phyloP scores from a whole-genome alignment of 2,797 vertebrate genomes.

The Sebastes kiyomatsui region DNA sequence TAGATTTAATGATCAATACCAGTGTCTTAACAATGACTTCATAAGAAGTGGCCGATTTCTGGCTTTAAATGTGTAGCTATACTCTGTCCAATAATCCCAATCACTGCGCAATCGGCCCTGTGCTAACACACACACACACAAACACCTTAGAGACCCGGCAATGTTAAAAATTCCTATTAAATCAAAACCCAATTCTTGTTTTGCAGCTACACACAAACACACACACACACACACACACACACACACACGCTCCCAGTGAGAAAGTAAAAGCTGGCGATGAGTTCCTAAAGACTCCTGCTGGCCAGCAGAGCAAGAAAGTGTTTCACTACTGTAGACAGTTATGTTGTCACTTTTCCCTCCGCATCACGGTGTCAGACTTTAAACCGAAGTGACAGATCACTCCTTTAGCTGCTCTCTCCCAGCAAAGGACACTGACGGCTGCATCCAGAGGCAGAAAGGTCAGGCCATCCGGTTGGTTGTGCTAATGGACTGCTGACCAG shows the following conservation, averaged over 20 bases:
- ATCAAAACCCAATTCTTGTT: conserved; percentile 33
- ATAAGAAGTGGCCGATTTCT: conserved; percentile 14
- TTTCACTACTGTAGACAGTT: conserved; percentile 56
- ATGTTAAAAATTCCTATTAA: conserved; percentile 27
- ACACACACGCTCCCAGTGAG: conserved; percentile 5
- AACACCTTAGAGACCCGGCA: conserved; percentile 9
- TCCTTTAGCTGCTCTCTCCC: conserved; percentile 56
- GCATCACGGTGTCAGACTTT: conserved; percentile 69
- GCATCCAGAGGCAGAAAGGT: conserved; percentile 69
- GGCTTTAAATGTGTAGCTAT: neutral
- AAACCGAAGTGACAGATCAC: conserved; percentile 73
- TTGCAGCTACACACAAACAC: conserved; percentile 7
- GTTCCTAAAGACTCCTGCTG: conserved; percentile 65
- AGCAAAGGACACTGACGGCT: conserved; percentile 64
- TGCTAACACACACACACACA: conserved; percentile 6
- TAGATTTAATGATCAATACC: conserved; percentile 38
- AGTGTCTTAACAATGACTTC: conserved; percentile 23
- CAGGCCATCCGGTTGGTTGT: conserved; percentile 67
- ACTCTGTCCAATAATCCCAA: conserved; percentile 24
- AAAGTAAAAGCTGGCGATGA: conserved; percentile 43
- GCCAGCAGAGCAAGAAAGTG: conserved; percentile 51
- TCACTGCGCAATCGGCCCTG: neutral
- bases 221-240: neutral
- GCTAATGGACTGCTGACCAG: conserved; percentile 77
- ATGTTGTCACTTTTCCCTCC: conserved; percentile 67